Evolutionary conservation across 2,797 vertebrate genomes (phyloP).

Genomic region (Falco cherrug): DNA sequence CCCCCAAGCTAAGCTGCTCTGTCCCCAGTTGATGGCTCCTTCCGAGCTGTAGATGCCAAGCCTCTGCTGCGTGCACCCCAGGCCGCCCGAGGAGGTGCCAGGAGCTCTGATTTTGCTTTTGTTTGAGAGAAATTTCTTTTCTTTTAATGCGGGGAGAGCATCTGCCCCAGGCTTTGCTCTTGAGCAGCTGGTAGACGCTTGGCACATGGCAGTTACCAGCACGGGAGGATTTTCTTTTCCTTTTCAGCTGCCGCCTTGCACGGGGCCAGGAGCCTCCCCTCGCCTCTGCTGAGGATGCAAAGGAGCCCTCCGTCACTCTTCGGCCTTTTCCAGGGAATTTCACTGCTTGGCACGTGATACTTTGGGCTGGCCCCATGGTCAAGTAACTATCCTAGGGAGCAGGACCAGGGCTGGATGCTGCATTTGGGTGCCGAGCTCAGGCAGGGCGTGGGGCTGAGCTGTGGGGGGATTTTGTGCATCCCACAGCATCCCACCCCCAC

Average conservation of each 20-base stretch:
- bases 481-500: background rate
- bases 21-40: background rate
- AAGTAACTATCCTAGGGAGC: rapidly evolving
- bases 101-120: background rate
- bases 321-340: background rate
- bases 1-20: background rate
- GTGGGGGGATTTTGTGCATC: too few relatives aligned
- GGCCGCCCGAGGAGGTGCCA: background rate
- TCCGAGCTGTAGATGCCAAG: background rate
- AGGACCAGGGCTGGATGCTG: rapidly evolving
- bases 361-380: background rate
- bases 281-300: rapidly evolving
- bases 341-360: rapidly evolving
- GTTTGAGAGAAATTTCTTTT: background rate
- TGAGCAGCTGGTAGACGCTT: rapidly evolving
- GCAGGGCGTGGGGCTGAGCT: background rate
- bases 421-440: background rate
- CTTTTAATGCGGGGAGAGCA: background rate
- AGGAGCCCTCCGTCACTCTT: rapidly evolving
- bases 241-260: rapidly evolving
- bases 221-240: background rate
- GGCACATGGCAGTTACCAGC: background rate
- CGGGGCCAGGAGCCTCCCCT: background rate
- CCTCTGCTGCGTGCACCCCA: rapidly evolving
- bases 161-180: background rate